Percentiles rank a stretch among this genome's conserved stretches.
phyloP scores from a whole-genome alignment of 2,113 vertebrate genomes.

The Oryctolagus cuniculus region mOryCun1.1 NC_091453.1:48592001-48592500 shows the following conservation, averaged over 20 bases:
- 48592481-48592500: too few relatives aligned
- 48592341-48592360: too few relatives aligned
- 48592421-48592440: too few relatives aligned
- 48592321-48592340: too few relatives aligned
- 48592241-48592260: neutral
- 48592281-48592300: neutral
- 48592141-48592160: slow-evolving; percentile 16
- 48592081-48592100: neutral
- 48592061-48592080: slow-evolving; percentile 23
- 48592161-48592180: slow-evolving; percentile 10
- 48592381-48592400: too few relatives aligned
- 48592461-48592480: too few relatives aligned
- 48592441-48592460: too few relatives aligned
- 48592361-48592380: too few relatives aligned
- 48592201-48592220: neutral
- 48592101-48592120: neutral
- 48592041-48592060: neutral
- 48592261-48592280: slow-evolving; percentile 18
- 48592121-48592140: slow-evolving; percentile 34
- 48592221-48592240: slow-evolving; percentile 41
- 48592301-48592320: neutral
- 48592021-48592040: neutral
- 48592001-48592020: neutral
- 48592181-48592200: slow-evolving; percentile 26
- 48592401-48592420: too few relatives aligned